These are phyloP conservation scores for Diaperis boleti DNA, from an alignment of 2,888 invertebrate species.

Conservation along the genomic window DNA sequence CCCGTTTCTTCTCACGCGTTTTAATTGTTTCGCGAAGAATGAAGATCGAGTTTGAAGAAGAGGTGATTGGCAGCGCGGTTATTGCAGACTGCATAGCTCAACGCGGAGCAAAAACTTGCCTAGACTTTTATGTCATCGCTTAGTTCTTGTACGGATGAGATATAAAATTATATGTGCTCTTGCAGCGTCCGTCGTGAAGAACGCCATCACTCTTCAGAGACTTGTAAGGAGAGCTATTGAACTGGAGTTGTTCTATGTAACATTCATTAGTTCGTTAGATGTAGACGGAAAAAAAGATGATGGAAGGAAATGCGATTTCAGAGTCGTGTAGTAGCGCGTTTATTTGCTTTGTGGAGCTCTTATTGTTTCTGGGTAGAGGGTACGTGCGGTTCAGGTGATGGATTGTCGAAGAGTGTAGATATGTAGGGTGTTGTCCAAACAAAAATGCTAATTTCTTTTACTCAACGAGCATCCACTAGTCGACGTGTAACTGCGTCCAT, in stretches of 20 bases:
- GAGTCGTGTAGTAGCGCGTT: too few species aligned
- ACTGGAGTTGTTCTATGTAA: constrained; percentile 9
- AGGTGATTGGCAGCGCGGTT: constrained; percentile 21
- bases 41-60: constrained; percentile 14
- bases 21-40: constrained; percentile 12
- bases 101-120: constrained; percentile 29
- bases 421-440: too few species aligned
- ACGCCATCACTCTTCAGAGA: constrained; percentile 9
- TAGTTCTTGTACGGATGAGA: constrained; percentile 23
- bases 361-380: too few species aligned
- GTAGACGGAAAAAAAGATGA: background rate
- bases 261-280: constrained; percentile 28
- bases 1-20: constrained; percentile 16
- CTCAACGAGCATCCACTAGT: too few species aligned
- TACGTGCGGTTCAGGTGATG: too few species aligned
- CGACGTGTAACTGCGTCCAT: too few species aligned
- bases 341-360: too few species aligned
- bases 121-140: constrained; percentile 35
- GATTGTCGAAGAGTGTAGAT: too few species aligned
- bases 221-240: constrained; percentile 18
- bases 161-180: constrained; percentile 28
- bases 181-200: constrained; percentile 1
- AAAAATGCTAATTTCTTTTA: too few species aligned
- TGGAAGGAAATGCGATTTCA: background rate
- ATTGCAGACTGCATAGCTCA: constrained; percentile 23